Evolutionary conservation across 2,113 vertebrate genomes (phyloP).

Genomic region (Sinocyclocheilus grahami): DNA sequence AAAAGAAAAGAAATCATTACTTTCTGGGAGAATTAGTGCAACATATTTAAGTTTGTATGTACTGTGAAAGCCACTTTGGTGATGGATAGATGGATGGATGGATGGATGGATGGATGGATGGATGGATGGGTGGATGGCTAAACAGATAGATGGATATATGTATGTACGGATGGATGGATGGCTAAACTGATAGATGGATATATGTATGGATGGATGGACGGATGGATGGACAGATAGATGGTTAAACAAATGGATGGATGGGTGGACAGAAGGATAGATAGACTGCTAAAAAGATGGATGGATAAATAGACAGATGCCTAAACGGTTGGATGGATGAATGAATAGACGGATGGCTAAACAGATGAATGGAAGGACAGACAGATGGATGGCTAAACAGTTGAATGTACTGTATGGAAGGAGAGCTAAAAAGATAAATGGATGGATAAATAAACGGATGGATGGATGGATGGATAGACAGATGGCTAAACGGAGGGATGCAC

Average conservation of each 20-base stretch:
- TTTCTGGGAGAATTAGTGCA: not conserved
- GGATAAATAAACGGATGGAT: not conserved
- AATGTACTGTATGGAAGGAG: not conserved
- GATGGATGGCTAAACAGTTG: not conserved
- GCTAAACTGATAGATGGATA: not conserved
- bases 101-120: fast-evolving
- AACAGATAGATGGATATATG: not conserved
- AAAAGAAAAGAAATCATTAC: not conserved
- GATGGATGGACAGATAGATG: not conserved
- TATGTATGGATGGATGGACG: too few relatives aligned
- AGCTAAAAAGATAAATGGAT: not conserved
- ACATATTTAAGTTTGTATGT: not conserved
- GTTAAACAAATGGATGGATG: fast-evolving
- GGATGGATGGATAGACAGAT: not conserved
- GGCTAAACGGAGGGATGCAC: fast-evolving
- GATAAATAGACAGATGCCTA: too few relatives aligned
- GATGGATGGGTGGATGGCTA: not conserved
- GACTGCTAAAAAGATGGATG: fast-evolving
- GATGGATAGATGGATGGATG: not conserved
- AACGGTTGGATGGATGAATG: not conserved
- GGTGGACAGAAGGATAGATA: not conserved
- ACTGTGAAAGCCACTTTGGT: not conserved
- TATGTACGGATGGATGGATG: not conserved
- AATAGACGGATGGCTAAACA: not conserved
- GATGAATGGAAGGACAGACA: too few relatives aligned